Evolutionary conservation across 2,888 invertebrate genomes (phyloP), one percentile per base, ranked within the genome.

Genomic region (Aleiodes testaceus): DNA sequence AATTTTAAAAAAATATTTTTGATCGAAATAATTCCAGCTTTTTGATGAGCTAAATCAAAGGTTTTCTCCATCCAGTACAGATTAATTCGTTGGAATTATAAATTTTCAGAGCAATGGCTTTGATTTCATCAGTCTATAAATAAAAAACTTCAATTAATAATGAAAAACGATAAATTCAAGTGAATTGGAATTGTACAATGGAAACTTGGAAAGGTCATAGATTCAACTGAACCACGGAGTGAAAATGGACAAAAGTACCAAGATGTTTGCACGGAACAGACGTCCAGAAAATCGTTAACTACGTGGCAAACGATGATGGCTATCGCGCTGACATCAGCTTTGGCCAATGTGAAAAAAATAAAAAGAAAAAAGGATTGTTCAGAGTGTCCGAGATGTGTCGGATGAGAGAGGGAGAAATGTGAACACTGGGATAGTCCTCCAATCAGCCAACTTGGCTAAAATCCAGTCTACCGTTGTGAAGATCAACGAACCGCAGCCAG

Each of bases 321-420:
- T 72, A 75, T 75, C 75, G 70, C 16, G 72, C 75, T 72, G 72
- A 75, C 73, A 69, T 73, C 71, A 73, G 73, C 75, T 63, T 26
- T 22, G 22, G 45, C 45, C 63, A 45, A 63, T 18, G 45, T 7
- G n/a, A 4, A 45, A 14, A 16, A 16, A 47, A 16, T 5, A 47
- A 18, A 36, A 53, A 12, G 22, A 26, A 71, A 69, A 69, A 73
- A 30, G 53, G 55, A 72, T 75, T 47, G 69, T 63, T 45, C 70
- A 49, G 66, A 53, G 59, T 49, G 64, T 73, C 66, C 66, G 66
- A 69, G 73, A 73, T 72, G 47, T 69, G 66, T 66, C 45, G 61
- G 66, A 26, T 14, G 36, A 36, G 36, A 36, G 36, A 36, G 36
- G 9, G 36, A 20, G 49, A 55, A 49, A 73, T 63, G 68, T 70